phyloP scores from a whole-genome alignment of 2,888 invertebrate genomes.

The Ormyrus thymus region DNA sequence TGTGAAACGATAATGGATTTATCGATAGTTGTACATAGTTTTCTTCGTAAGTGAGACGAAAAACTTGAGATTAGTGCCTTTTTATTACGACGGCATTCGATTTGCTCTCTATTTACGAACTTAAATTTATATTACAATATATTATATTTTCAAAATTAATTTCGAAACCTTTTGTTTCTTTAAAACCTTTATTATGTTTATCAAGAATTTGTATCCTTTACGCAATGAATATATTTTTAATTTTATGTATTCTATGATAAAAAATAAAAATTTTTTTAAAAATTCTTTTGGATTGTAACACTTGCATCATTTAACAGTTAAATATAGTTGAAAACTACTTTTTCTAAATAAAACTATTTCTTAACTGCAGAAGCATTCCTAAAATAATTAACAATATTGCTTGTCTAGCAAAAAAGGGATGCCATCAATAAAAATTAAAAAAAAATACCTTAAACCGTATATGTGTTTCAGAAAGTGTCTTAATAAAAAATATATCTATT shows the following conservation, averaged over 20 bases:
- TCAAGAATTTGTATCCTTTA: background rate
- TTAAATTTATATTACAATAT: constrained; percentile 19
- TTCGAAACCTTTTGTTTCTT: background rate
- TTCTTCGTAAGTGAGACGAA: constrained; percentile 29
- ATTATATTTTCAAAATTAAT: constrained; percentile 6
- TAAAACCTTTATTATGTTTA: background rate
- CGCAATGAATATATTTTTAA: background rate
- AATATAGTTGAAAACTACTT: background rate
- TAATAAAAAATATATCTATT: constrained; percentile 48
- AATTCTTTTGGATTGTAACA: too few relatives aligned
- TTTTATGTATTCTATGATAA: background rate
- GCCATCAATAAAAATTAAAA: too few relatives aligned
- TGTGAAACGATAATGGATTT: constrained; percentile 22
- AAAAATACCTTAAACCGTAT: too few relatives aligned
- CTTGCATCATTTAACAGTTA: background rate
- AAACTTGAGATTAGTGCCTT: constrained; percentile 52
- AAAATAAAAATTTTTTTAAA: background rate
- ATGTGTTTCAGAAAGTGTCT: constrained; percentile 51
- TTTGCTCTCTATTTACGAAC: constrained; percentile 42
- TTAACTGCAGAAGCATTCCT: background rate
- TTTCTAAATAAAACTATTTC: constrained; percentile 13
- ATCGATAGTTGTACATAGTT: constrained; percentile 14
- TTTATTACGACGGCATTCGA: constrained; percentile 38
- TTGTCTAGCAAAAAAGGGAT: background rate
- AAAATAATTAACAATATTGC: constrained; percentile 17